Percentiles rank a stretch among this genome's conserved stretches.
These are phyloP conservation scores for Trachops cirrhosus DNA, from an alignment of 2,797 vertebrate genomes.

Conservation along the genomic window DNA sequence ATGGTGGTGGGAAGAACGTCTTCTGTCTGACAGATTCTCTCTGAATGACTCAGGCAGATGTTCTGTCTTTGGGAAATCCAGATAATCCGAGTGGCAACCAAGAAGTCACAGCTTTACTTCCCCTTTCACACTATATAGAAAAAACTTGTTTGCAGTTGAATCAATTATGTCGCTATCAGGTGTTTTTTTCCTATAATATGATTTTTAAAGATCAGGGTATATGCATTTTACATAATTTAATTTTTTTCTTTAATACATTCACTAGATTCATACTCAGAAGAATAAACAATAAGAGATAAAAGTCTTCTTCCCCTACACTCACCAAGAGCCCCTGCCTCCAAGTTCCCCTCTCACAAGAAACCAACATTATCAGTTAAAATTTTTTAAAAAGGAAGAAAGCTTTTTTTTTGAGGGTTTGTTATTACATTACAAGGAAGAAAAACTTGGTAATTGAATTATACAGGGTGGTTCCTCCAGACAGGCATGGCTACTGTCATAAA, in stretches of 20 bases:
- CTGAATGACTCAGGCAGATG: not conserved
- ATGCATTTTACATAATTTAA: not conserved
- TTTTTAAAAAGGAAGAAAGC: not conserved
- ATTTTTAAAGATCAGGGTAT: not conserved
- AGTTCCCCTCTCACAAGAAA: not conserved
- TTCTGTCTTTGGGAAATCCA: not conserved
- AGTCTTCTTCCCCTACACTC: not conserved
- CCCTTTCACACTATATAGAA: not conserved
- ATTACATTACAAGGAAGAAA: constrained; percentile 27
- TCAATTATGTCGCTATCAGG: not conserved
- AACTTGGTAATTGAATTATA: constrained; percentile 33
- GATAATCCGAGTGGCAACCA: not conserved
- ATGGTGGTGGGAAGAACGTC: constrained; percentile 1
- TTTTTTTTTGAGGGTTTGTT: not conserved
- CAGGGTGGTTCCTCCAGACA: not conserved
- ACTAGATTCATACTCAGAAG: not conserved
- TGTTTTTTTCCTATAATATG: not conserved
- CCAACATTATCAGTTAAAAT: not conserved
- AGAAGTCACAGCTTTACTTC: not conserved
- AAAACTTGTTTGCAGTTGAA: not conserved
- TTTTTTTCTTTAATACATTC: not conserved
- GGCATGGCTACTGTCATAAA: constrained; percentile 17
- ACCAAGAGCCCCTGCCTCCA: not conserved
- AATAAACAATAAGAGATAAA: not conserved
- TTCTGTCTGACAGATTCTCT: constrained; percentile 35